A percentile compares a stretch with the other conserved stretches of the same genome.
phyloP scores from a whole-genome alignment of 2,888 invertebrate species.

The Panopea generosa region DNA sequence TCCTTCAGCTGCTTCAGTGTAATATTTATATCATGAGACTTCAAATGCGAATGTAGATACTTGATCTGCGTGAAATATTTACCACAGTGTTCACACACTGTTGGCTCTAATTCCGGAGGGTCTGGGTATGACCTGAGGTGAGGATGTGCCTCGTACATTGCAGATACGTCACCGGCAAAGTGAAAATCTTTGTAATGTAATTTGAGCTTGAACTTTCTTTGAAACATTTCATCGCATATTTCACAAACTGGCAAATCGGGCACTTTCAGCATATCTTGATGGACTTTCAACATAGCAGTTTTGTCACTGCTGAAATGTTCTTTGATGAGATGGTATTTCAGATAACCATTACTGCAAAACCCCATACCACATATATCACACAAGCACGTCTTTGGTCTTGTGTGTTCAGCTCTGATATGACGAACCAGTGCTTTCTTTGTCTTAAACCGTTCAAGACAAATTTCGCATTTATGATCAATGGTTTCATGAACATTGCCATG shows the following conservation, averaged over 20 bases:
- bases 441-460: background rate
- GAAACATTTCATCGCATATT: constrained; percentile 28
- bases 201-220: constrained; percentile 11
- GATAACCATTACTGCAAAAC: constrained; percentile 14
- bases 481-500: background rate
- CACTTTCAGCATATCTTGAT: background rate
- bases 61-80: constrained; percentile 16
- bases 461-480: background rate
- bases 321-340: constrained; percentile 24
- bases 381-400: constrained; percentile 1
- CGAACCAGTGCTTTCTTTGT: constrained; percentile 3
- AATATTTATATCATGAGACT: constrained; percentile 2
- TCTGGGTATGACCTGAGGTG: constrained; percentile 6
- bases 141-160: constrained; percentile 32
- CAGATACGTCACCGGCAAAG: constrained; percentile 22
- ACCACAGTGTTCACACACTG: constrained; percentile 42
- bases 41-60: constrained; percentile 29
- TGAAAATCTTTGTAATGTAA: constrained; percentile 24
- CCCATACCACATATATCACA: constrained; percentile 38
- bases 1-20: too few species aligned
- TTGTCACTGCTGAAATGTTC: constrained; percentile 15
- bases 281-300: constrained; percentile 2
- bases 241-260: constrained; percentile 16
- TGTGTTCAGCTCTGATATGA: constrained; percentile 19
- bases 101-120: constrained; percentile 14